Evolutionary conservation across 2,888 invertebrate genomes (phyloP).

Genomic region (Auanema freiburgensis): DNA sequence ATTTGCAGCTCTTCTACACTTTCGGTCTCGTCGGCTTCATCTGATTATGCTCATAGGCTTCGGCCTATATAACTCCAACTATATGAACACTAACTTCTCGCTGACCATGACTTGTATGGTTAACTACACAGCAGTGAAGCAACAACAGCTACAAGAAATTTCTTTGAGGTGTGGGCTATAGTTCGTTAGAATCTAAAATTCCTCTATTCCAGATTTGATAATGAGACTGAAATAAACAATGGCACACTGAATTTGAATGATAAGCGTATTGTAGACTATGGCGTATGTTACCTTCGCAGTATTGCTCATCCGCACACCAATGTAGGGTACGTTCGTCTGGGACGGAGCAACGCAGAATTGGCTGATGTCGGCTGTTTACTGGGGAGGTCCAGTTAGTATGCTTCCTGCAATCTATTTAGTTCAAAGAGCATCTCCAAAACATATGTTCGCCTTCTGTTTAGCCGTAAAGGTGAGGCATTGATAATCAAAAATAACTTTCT

Average conservation of each 20-base stretch:
- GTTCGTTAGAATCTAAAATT: slow-evolving; percentile 12
- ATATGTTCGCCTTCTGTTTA: slow-evolving; percentile 15
- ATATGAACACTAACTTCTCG: slow-evolving; percentile 45
- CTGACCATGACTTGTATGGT: slow-evolving; percentile 51
- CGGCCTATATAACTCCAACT: slow-evolving; percentile 41
- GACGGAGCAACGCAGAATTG: slow-evolving; percentile 21
- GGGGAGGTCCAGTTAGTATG: slow-evolving; percentile 36
- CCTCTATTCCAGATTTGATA: neutral
- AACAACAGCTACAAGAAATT: neutral
- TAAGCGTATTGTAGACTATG: slow-evolving; percentile 9
- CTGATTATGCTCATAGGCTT: slow-evolving; percentile 44
- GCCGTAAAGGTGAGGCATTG: slow-evolving; percentile 12
- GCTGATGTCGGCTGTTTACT: slow-evolving; percentile 45
- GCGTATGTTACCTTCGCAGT: neutral
- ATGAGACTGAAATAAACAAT: too few species aligned
- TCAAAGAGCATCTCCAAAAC: slow-evolving; percentile 20
- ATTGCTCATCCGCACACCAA: neutral
- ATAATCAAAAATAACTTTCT: neutral
- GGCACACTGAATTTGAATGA: slow-evolving; percentile 3
- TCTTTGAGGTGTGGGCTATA: neutral
- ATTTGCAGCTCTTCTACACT: slow-evolving; percentile 41
- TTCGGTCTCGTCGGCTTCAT: slow-evolving; percentile 39
- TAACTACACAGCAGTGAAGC: slow-evolving; percentile 37
- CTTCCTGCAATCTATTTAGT: slow-evolving; percentile 39
- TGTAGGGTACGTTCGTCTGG: slow-evolving; percentile 26